phyloP scores from a whole-genome alignment of 2,888 invertebrate species.

The Hemistola chrysoprasaria region DNA sequence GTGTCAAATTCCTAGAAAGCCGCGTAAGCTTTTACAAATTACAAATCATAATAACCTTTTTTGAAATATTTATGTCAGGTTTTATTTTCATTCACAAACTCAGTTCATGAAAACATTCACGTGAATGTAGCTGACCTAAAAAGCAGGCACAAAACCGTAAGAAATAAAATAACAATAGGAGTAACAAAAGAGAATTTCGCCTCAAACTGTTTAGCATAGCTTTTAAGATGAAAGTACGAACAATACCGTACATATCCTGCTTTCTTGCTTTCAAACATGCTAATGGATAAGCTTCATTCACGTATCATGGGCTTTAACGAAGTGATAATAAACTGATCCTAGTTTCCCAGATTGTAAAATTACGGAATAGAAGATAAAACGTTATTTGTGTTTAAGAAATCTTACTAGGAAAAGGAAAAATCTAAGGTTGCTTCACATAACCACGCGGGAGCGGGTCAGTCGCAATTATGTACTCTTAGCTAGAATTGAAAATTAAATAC shows the following conservation, averaged over 20 bases:
- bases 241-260: constrained; percentile 24
- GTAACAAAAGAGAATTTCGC: constrained; percentile 14
- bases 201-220: constrained; percentile 15
- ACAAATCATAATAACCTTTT: no score
- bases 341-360: constrained; percentile 27
- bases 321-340: constrained; percentile 27
- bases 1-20: no score
- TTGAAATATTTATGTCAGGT: no score
- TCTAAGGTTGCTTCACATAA: no score
- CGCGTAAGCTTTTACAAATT: not conserved
- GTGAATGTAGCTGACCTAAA: not conserved
- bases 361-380: no score
- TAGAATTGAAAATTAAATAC: no score
- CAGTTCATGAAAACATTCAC: constrained; percentile 1
- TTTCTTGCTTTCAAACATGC: constrained; percentile 22
- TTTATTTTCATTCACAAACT: no score
- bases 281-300: constrained; percentile 27
- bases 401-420: no score
- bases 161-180: not conserved
- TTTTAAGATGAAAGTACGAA: constrained; percentile 21
- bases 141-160: constrained; percentile 1
- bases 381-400: no score
- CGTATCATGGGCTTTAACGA: constrained; percentile 23
- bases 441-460: no score
- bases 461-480: no score